phyloP scores from a whole-genome alignment of 2,113 vertebrate species.

The Lipotes vexillifer region DNA sequence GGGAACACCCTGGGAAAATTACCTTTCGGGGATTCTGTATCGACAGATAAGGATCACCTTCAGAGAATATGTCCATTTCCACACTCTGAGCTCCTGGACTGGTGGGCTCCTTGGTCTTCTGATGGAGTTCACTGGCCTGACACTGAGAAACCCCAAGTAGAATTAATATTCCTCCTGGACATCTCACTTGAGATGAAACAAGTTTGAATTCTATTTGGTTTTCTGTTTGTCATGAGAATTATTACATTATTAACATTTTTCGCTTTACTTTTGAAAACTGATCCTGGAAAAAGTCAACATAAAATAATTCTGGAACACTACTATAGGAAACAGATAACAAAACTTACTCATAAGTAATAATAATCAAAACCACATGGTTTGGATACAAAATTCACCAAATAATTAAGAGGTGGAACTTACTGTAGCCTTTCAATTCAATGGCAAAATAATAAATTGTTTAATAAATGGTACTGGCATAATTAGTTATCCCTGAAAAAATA shows the following conservation, averaged over 20 bases:
- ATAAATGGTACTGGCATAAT: not conserved
- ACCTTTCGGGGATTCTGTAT: slow-evolving; percentile 45
- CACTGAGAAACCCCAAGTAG: not conserved
- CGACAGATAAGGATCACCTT: not conserved
- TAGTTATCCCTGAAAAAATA: not conserved
- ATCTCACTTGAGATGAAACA: not conserved
- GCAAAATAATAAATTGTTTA: slow-evolving; percentile 8
- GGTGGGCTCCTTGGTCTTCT: not conserved
- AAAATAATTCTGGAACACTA: not conserved
- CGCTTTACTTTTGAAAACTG: not conserved
- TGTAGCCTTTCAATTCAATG: not conserved
- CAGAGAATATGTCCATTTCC: slow-evolving; percentile 49
- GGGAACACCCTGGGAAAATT: not conserved
- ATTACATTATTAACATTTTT: not conserved
- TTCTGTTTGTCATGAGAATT: not conserved
- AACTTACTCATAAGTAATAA: not conserved
- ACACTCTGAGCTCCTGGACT: slow-evolving; percentile 11
- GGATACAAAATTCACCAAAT: not conserved
- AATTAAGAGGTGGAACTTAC: slow-evolving; percentile 9
- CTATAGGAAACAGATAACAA: not conserved
- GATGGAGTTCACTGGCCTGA: not conserved
- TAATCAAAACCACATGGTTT: not conserved
- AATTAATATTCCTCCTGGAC: not conserved
- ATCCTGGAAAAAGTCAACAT: not conserved
- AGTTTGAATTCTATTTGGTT: not conserved